These are phyloP conservation scores for Galaxea fascicularis DNA, from an alignment of 92 coral and sea anemone genomes.

Conservation along the genomic window DNA sequence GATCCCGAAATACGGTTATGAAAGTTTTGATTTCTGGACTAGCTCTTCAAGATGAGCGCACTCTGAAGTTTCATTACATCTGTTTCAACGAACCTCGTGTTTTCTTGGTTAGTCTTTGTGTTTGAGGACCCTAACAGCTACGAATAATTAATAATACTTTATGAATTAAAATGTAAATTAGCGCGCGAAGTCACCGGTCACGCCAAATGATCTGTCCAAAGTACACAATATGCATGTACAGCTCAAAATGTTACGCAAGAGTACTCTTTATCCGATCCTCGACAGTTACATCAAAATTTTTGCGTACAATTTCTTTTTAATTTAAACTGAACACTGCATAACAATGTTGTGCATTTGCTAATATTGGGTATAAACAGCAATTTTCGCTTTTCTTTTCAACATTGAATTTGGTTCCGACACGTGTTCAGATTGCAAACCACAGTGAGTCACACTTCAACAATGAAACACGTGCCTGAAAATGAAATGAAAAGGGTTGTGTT, in stretches of 20 bases:
- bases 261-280: neutral
- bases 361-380: neutral
- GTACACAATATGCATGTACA: neutral
- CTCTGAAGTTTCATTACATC: constrained; percentile 41
- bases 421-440: constrained; percentile 24
- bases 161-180: constrained; percentile 51
- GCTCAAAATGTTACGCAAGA: neutral
- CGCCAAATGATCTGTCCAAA: constrained; percentile 3
- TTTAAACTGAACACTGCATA: neutral
- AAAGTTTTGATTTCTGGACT: neutral
- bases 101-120: constrained; percentile 32
- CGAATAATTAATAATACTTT: constrained; percentile 39
- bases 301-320: neutral
- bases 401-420: constrained; percentile 9
- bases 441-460: constrained; percentile 26
- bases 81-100: constrained; percentile 46
- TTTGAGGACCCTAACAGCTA: constrained; percentile 37
- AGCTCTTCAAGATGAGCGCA: constrained; percentile 2
- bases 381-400: constrained; percentile 17
- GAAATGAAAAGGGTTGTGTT: constrained; percentile 25
- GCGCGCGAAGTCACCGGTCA: constrained; percentile 59
- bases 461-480: constrained; percentile 20
- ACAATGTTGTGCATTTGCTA: constrained; percentile 30
- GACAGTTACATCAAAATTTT: neutral
- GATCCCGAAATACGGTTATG: neutral